Conservation (phyloP, 1,140 invertebrate genomes). For the Neodiprion virginianus region DNA sequence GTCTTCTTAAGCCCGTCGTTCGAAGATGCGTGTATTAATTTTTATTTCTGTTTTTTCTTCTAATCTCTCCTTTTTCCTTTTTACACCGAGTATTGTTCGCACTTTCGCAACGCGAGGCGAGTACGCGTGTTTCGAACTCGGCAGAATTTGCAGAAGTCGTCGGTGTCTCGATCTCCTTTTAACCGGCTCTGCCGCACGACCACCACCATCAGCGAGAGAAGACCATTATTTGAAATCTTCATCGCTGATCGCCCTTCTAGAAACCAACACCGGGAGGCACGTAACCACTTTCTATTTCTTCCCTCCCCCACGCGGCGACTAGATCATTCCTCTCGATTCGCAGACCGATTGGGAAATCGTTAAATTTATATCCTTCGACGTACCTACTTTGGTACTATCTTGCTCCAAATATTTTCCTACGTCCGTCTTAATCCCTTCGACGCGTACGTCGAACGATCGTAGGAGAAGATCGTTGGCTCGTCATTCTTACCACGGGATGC, state of each 20-base stretch:
- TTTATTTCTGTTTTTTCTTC: too few species aligned
- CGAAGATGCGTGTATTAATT: too few species aligned
- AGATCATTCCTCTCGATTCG: not conserved
- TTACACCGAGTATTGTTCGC: not conserved
- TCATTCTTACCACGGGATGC: too few species aligned
- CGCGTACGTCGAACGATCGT: too few species aligned
- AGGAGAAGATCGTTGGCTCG: too few species aligned
- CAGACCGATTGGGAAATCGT: not conserved
- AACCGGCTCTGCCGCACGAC: too few species aligned
- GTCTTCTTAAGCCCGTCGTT: too few species aligned
- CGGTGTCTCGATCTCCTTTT: not conserved
- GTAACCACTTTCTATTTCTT: slow-evolving; percentile 42
- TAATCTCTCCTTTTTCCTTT: not conserved
- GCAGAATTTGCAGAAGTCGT: too few species aligned
- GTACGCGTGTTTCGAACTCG: too few species aligned
- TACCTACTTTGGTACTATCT: not conserved
- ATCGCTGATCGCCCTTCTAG: not conserved
- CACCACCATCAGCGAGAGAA: not conserved
- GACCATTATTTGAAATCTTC: slow-evolving; percentile 14
- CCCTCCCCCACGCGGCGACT: not conserved
- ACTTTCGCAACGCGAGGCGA: not conserved
- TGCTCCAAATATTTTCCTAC: too few species aligned
- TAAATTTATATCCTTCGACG: not conserved
- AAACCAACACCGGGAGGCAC: slow-evolving; percentile 23
- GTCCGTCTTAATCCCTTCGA: too few species aligned